Evolutionary conservation across 2,113 vertebrate genomes (phyloP).

Genomic region (Hippocampus barbouri): DNA sequence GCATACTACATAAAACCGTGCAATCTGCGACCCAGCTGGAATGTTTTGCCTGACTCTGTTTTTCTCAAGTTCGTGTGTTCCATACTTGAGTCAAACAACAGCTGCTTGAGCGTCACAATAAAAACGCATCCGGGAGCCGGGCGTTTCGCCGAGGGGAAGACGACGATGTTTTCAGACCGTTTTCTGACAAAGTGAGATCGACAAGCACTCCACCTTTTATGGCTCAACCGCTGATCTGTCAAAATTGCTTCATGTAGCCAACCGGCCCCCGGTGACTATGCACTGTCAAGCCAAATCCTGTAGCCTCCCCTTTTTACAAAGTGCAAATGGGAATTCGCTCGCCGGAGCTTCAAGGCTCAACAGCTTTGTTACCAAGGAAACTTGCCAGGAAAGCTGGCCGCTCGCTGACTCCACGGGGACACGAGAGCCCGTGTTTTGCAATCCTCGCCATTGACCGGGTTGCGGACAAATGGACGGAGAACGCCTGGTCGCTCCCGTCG

Average conservation of each 20-base stretch:
- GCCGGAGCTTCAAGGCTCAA: slow-evolving; percentile 46
- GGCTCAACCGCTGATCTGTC: slow-evolving; percentile 53
- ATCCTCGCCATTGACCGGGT: slow-evolving; percentile 34
- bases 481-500: slow-evolving; percentile 33
- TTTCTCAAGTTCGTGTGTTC: neutral
- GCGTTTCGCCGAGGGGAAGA: neutral
- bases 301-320: slow-evolving; percentile 49
- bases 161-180: neutral
- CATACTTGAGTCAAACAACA: neutral
- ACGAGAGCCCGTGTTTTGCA: slow-evolving; percentile 20
- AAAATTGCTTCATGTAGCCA: slow-evolving; percentile 52
- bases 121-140: neutral
- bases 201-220: slow-evolving; percentile 8
- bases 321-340: slow-evolving; percentile 56
- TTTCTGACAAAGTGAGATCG: slow-evolving; percentile 5
- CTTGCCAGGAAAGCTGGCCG: slow-evolving; percentile 35
- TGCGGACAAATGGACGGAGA: slow-evolving; percentile 34
- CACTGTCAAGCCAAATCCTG: slow-evolving; percentile 60
- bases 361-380: slow-evolving; percentile 63
- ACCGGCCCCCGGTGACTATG: slow-evolving; percentile 42
- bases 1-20: neutral
- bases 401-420: slow-evolving; percentile 30
- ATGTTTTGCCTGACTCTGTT: neutral
- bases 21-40: neutral
- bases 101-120: neutral